Percentiles rank a stretch among this genome's conserved stretches.
These are phyloP conservation scores for Gonioctena quinquepunctata DNA, from an alignment of 1,140 invertebrate species.

Conservation along the genomic window DNA sequence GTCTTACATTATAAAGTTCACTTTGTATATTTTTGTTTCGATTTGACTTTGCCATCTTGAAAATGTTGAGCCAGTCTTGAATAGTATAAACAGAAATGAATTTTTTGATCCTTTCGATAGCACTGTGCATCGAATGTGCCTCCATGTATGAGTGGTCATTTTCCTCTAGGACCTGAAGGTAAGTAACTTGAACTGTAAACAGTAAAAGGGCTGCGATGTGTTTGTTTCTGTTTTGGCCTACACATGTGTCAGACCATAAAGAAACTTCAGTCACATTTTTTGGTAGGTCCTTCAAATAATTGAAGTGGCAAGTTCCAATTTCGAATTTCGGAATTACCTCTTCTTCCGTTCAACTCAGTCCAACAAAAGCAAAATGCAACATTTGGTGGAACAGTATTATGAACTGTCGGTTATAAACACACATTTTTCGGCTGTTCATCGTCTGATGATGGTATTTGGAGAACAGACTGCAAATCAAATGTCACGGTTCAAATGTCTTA, in stretches of 20 bases:
- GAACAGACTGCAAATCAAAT: conserved; percentile 8
- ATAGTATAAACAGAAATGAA: conserved; percentile 35
- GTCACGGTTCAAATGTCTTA: not conserved
- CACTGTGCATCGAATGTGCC: conserved; percentile 44
- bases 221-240: conserved; percentile 25
- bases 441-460: not conserved
- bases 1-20: not conserved
- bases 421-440: conserved; percentile 1
- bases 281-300: conserved; percentile 19
- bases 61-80: conserved; percentile 11
- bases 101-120: conserved; percentile 37
- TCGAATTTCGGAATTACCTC: conserved; percentile 9
- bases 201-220: conserved; percentile 14
- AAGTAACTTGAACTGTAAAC: conserved; percentile 19
- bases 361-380: conserved; percentile 3
- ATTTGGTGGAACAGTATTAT: not conserved
- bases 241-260: conserved; percentile 16
- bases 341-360: conserved; percentile 4
- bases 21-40: not conserved
- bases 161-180: conserved; percentile 32
- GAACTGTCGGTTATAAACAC: not conserved
- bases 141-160: conserved; percentile 52
- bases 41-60: not conserved
- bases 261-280: conserved; percentile 16
- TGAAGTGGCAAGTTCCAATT: not conserved